These are phyloP conservation scores for Holotrichia oblita DNA, from an alignment of 1,140 invertebrate species.

Conservation along the genomic window DNA sequence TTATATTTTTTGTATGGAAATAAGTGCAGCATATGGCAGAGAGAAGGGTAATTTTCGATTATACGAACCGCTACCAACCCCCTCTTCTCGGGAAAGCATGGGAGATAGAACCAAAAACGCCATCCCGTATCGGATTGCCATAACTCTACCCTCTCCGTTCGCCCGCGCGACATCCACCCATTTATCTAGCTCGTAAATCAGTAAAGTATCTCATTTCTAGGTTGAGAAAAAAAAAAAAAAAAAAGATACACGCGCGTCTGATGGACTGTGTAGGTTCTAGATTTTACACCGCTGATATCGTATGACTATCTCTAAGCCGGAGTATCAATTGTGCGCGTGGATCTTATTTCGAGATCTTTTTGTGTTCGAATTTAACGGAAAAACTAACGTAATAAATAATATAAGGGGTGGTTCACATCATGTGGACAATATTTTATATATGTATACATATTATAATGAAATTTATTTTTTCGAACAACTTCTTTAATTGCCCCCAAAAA, in stretches of 20 bases:
- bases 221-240: neutral
- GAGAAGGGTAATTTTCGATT: constrained; percentile 35
- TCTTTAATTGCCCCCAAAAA: no score
- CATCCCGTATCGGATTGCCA: constrained; percentile 32
- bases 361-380: no score
- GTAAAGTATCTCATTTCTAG: constrained; percentile 35
- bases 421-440: no score
- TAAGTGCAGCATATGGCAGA: constrained; percentile 30
- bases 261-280: neutral
- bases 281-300: neutral
- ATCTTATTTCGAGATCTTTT: no score
- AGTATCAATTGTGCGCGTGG: no score
- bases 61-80: constrained; percentile 7
- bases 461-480: no score
- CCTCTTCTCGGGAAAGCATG: neutral
- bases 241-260: constrained; percentile 17
- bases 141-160: constrained; percentile 1
- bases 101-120: neutral
- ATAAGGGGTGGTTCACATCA: no score
- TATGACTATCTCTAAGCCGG: no score
- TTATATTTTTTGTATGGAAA: constrained; percentile 36
- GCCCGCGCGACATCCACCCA: neutral
- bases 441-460: no score
- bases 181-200: constrained; percentile 33
- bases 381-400: no score